Percentiles rank a stretch among this genome's conserved stretches.
These are phyloP conservation scores for Amniataba percoides DNA, from an alignment of 2,797 vertebrate genomes.

Conservation along the genomic window DNA sequence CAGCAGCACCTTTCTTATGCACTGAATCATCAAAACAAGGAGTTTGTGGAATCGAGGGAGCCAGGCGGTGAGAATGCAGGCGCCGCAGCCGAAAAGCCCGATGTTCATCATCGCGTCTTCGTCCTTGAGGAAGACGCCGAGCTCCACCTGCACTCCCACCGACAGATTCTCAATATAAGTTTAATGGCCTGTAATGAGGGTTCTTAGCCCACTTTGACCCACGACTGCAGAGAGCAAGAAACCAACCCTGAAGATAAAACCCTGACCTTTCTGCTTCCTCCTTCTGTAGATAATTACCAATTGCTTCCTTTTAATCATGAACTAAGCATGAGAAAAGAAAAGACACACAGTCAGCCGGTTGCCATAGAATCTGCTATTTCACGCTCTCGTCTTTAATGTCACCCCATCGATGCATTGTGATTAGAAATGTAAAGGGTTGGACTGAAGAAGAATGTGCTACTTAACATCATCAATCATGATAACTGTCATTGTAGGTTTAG, in stretches of 20 bases:
- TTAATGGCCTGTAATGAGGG: conserved; percentile 57
- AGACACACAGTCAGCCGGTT: conserved; percentile 1
- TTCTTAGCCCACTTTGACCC: conserved; percentile 38
- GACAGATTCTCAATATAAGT: conserved; percentile 22
- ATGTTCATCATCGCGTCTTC: conserved; percentile 15
- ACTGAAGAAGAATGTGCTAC: neutral
- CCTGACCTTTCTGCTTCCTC: conserved; percentile 55
- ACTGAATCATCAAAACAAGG: conserved; percentile 30
- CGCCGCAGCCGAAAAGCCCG: conserved; percentile 11
- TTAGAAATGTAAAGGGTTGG: neutral
- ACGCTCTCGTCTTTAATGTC: neutral
- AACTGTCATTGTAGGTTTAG: neutral
- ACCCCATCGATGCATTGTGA: neutral
- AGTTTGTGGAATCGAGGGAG: conserved; percentile 17
- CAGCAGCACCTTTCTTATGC: conserved; percentile 8
- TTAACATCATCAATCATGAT: neutral
- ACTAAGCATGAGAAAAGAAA: conserved; percentile 33
- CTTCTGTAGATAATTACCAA: conserved; percentile 60
- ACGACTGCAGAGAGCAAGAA: conserved; percentile 23
- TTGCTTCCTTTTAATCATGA: conserved; percentile 55
- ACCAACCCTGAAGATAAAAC: conserved; percentile 54
- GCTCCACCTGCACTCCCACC: conserved; percentile 2
- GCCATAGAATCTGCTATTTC: conserved; percentile 15
- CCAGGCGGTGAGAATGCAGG: neutral
- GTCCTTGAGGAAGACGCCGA: conserved; percentile 16